Conservation (phyloP, 2,888 invertebrate genomes). For the Chelonus formosanus region DNA sequence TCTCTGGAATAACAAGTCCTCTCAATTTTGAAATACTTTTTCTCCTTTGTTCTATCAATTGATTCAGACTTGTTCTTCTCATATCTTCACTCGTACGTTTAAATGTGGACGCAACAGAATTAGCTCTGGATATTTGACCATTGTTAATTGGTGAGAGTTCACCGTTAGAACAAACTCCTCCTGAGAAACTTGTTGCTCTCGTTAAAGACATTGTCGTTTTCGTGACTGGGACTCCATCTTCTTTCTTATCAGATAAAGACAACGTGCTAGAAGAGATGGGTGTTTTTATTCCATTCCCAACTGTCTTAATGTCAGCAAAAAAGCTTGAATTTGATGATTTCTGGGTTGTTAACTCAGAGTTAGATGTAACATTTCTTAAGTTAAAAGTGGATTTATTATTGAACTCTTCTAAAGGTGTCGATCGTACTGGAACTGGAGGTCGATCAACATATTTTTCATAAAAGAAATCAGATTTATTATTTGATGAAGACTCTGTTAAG, state of each 20-base stretch:
- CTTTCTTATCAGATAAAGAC: slow-evolving; percentile 8
- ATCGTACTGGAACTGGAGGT: slow-evolving; percentile 43
- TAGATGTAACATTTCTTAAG: not conserved
- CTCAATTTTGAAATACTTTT: slow-evolving; percentile 85
- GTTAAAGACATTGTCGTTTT: slow-evolving; percentile 42
- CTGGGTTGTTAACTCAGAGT: too few species aligned
- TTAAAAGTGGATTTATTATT: slow-evolving; percentile 35
- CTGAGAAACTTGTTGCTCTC: slow-evolving; percentile 65
- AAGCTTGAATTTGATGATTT: slow-evolving; percentile 12
- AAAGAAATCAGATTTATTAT: slow-evolving; percentile 18
- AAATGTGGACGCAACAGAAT: slow-evolving; percentile 57
- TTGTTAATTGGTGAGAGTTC: slow-evolving; percentile 58
- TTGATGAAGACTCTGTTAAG: slow-evolving; percentile 44
- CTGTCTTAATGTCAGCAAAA: slow-evolving; percentile 26
- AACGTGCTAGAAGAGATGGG: not conserved
- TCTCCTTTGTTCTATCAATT: slow-evolving; percentile 82
- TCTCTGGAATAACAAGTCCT: slow-evolving; percentile 88
- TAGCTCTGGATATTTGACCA: slow-evolving; percentile 53
- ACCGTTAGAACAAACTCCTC: slow-evolving; percentile 61
- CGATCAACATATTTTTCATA: slow-evolving; percentile 27
- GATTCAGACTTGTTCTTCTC: slow-evolving; percentile 75
- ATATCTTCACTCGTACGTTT: slow-evolving; percentile 60
- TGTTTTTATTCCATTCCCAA: slow-evolving; percentile 13
- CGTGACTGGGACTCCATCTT: slow-evolving; percentile 10
- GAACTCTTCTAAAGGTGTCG: slow-evolving; percentile 43